Base-by-base conservation (phyloP, 2,113 vertebrate genomes). In the Tapirus terrestris region DNA sequence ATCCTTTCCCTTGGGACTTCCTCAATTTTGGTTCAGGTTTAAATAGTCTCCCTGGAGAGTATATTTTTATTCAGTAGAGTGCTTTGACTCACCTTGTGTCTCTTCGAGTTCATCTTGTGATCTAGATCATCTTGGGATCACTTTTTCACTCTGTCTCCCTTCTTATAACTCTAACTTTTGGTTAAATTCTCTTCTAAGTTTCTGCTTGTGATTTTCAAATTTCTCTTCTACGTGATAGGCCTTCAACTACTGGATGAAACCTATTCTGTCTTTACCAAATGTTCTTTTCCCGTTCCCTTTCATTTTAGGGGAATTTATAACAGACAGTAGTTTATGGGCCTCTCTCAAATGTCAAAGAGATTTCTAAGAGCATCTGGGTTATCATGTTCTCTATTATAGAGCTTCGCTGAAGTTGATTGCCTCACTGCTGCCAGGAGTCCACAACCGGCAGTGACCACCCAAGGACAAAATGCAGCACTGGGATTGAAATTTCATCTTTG, bases 181-280 rank as follows among this genome's bases (percentile, higher is more conserved):
- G 29, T 82, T 82, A 67, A 81, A 21, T 92, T 94, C 12, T n/a
- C 36, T 73, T 86, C 89, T 36, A 12, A 36, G 21, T 77, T 68
- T 11, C 9, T 68, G 3, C 56, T 77, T 83, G 4, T 21, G 73
- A 8, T 85, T 72, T 83, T 83, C 3, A 43, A 21, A 61, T 89
- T 51, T 88, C 27, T 91, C 14, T 91, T 63, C 27, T n/a, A 7
- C 27, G 11, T 5, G 3, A 4, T 39, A 58, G 48, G 3, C 39
- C 29, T 68, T 92, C 6, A 43, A 9, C 14, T 81, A 75, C 20
- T 56, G 25, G 10, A 6, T 76, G 21, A 76, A 88, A 61, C 10
- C 17, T 68, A 13, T 36, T 21, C 2, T 79, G 25, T 58, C 68
- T 81, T 86, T 79, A 25, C 18, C 80, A 79, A 68, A 56, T 65